Conservation (phyloP, 2,888 invertebrate species). For the Troides aeacus region DNA sequence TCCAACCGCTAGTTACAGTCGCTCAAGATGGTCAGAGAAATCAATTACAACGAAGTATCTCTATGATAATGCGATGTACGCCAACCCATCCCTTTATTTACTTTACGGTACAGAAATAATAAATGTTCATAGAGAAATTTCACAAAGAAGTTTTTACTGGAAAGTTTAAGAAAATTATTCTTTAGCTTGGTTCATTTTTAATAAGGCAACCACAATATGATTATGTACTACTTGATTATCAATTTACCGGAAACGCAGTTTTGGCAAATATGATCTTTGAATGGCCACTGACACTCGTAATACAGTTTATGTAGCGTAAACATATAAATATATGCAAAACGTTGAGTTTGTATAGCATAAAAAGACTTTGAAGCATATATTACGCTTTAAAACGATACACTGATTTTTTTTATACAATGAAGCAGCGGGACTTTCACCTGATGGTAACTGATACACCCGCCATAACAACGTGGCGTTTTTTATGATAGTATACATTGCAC, state of each 20-base stretch:
- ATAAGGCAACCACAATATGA: conserved; percentile 29
- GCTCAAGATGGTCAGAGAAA: not conserved
- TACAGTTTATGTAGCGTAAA: not conserved
- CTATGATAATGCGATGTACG: not conserved
- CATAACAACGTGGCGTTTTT: too few species aligned
- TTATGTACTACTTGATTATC: conserved; percentile 31
- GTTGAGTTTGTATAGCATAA: too few species aligned
- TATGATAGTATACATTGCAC: too few species aligned
- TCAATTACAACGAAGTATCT: not conserved
- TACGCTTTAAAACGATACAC: too few species aligned
- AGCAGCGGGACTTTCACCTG: too few species aligned
- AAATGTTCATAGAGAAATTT: conserved; percentile 4
- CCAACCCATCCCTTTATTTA: not conserved
- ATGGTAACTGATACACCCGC: too few species aligned
- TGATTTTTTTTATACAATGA: too few species aligned
- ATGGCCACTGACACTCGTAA: conserved; percentile 12
- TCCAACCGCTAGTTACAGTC: not conserved
- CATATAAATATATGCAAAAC: not conserved
- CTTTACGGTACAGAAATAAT: not conserved
- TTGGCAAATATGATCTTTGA: conserved; percentile 36
- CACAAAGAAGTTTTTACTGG: conserved; percentile 2
- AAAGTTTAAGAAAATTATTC: not conserved
- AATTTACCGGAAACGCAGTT: conserved; percentile 35
- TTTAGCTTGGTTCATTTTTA: not conserved
- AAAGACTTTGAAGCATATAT: too few species aligned